phyloP scores from a whole-genome alignment of 2,113 vertebrate species.

The Merops nubicus region DNA sequence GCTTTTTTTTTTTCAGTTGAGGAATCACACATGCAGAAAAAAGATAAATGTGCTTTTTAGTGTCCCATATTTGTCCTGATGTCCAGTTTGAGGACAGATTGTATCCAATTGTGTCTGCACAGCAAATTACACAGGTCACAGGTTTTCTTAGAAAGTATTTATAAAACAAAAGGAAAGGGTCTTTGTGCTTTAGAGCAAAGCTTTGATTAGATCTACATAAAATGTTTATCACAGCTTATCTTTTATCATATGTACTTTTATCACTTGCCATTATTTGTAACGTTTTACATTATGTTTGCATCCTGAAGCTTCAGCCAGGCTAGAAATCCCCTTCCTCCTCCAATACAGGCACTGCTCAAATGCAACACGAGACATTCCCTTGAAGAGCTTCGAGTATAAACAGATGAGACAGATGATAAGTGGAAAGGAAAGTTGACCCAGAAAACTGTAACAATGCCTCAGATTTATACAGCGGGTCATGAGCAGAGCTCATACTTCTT shows the following conservation, averaged over 20 bases:
- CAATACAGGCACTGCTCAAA: neutral
- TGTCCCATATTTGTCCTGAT: neutral
- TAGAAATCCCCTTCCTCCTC: slow-evolving; percentile 1
- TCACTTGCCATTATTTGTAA: slow-evolving; percentile 51
- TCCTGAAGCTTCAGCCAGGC: slow-evolving; percentile 8
- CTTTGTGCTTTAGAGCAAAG: slow-evolving; percentile 15
- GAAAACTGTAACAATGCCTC: neutral
- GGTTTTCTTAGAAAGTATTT: slow-evolving; percentile 32
- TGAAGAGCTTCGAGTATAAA: slow-evolving; percentile 19
- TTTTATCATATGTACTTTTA: neutral
- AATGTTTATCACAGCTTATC: neutral
- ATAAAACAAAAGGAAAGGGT: neutral
- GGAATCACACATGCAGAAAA: neutral
- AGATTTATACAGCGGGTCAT: neutral
- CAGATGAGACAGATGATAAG: slow-evolving; percentile 17
- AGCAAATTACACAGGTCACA: neutral
- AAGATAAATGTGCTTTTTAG: neutral
- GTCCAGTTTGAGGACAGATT: neutral
- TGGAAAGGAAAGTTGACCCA: slow-evolving; percentile 1
- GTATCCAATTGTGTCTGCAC: neutral
- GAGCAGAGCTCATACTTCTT: neutral
- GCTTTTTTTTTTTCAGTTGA: neutral
- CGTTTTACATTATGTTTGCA: neutral
- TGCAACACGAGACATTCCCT: neutral
- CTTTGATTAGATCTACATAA: slow-evolving; percentile 28